phyloP scores from a whole-genome alignment of 2,888 invertebrate genomes.

The Leucania comma region DNA sequence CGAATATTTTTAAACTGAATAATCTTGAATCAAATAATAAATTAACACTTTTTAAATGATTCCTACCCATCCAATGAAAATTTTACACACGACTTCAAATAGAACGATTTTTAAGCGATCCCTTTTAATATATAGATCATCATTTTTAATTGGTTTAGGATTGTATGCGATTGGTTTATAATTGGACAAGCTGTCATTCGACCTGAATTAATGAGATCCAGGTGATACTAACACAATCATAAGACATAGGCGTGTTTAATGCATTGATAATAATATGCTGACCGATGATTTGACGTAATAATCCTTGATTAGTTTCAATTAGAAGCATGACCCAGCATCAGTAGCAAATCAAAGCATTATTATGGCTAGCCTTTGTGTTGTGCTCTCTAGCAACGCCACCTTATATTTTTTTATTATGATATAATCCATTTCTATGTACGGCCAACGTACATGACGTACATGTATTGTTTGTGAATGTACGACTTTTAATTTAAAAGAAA shows the following conservation, averaged over 20 bases:
- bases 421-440: too few species aligned
- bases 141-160: conserved; percentile 72
- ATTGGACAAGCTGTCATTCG: conserved; percentile 73
- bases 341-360: too few species aligned
- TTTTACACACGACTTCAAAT: background rate
- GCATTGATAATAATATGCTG: conserved; percentile 9
- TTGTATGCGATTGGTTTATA: conserved; percentile 65
- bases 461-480: too few species aligned
- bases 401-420: too few species aligned
- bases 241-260: conserved; percentile 17
- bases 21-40: background rate
- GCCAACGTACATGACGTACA: too few species aligned
- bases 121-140: conserved; percentile 38
- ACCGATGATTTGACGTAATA: conserved; percentile 15
- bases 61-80: background rate
- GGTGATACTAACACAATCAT: conserved; percentile 39
- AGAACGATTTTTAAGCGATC: conserved; percentile 4
- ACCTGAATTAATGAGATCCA: conserved; percentile 68
- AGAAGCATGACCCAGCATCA: too few species aligned
- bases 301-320: conserved; percentile 3
- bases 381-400: too few species aligned
- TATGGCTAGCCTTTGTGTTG: too few species aligned
- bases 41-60: background rate
- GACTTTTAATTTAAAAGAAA: too few species aligned
- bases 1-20: background rate